Conservation (phyloP, 1,140 invertebrate species). For the Hyphantria cunea region DNA sequence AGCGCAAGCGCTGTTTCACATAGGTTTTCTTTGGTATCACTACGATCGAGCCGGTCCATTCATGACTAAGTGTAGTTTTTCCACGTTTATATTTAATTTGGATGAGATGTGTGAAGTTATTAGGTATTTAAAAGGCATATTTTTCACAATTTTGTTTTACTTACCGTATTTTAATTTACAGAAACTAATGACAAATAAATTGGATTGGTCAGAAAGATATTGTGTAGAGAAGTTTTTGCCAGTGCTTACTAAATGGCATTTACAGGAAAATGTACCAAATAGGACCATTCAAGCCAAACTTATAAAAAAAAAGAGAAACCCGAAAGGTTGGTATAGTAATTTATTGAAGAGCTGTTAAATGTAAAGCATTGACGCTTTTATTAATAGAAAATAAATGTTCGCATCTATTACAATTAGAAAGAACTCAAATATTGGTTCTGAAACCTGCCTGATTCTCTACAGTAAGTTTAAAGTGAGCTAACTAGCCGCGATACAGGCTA, state of each 20-base stretch:
- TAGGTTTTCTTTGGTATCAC: too few species aligned
- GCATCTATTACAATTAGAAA: neutral
- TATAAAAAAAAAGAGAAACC: constrained; percentile 80
- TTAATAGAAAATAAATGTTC: neutral
- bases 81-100: too few species aligned
- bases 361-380: neutral
- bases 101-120: too few species aligned
- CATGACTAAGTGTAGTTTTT: too few species aligned
- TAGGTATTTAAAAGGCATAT: too few species aligned
- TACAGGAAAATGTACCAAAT: constrained; percentile 54
- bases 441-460: too few species aligned
- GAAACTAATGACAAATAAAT: constrained; percentile 85
- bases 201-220: constrained; percentile 90
- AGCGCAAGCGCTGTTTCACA: too few species aligned
- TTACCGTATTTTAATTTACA: constrained; percentile 52
- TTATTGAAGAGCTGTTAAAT: neutral
- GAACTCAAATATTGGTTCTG: too few species aligned
- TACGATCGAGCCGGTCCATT: too few species aligned
- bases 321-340: constrained; percentile 69
- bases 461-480: too few species aligned
- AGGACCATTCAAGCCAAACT: constrained; percentile 54
- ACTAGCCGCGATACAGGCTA: too few species aligned
- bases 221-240: constrained; percentile 90
- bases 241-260: constrained; percentile 84
- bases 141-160: neutral